Evolutionary conservation across 1,140 invertebrate genomes (phyloP).

Genomic region (Pachyrhynchus sulphureomaculatus): DNA sequence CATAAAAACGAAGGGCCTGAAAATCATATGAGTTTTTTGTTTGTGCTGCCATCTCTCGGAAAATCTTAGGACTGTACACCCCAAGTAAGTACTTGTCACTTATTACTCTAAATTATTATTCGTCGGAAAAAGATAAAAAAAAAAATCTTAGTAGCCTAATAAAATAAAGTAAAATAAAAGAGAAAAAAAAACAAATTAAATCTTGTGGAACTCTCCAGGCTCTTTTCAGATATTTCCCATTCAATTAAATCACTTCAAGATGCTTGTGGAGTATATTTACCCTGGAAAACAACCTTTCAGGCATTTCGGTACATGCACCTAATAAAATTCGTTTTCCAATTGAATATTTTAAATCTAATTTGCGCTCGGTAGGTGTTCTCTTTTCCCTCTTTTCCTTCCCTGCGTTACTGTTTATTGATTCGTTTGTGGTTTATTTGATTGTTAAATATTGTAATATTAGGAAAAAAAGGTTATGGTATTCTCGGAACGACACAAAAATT

Average conservation of each 20-base stretch:
- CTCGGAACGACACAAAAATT: too few relatives aligned
- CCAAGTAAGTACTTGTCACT: too few relatives aligned
- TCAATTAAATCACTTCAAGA: constrained; percentile 37
- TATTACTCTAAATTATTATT: too few relatives aligned
- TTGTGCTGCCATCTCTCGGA: too few relatives aligned
- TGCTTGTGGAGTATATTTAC: constrained; percentile 36
- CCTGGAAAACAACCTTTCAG: constrained; percentile 34
- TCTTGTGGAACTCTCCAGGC: constrained; percentile 19
- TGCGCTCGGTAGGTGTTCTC: constrained; percentile 37
- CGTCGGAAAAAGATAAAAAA: neutral
- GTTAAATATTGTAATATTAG: too few relatives aligned
- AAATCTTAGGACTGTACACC: too few relatives aligned
- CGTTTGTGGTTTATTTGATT: constrained; percentile 1
- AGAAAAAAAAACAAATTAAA: constrained; percentile 23
- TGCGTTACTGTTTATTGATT: constrained; percentile 9
- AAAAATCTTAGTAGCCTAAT: constrained; percentile 3
- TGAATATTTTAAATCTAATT: constrained; percentile 47
- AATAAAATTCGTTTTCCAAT: constrained; percentile 42
- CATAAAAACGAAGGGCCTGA: too few relatives aligned
- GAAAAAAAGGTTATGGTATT: too few relatives aligned
- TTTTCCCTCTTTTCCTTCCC: neutral
- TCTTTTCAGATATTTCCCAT: constrained; percentile 31
- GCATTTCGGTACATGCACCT: constrained; percentile 36
- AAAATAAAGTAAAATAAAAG: constrained; percentile 5
- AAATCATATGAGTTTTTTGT: too few relatives aligned